These are phyloP conservation scores for Vimba vimba DNA, from an alignment of 2,113 vertebrate species.

Conservation along the genomic window DNA sequence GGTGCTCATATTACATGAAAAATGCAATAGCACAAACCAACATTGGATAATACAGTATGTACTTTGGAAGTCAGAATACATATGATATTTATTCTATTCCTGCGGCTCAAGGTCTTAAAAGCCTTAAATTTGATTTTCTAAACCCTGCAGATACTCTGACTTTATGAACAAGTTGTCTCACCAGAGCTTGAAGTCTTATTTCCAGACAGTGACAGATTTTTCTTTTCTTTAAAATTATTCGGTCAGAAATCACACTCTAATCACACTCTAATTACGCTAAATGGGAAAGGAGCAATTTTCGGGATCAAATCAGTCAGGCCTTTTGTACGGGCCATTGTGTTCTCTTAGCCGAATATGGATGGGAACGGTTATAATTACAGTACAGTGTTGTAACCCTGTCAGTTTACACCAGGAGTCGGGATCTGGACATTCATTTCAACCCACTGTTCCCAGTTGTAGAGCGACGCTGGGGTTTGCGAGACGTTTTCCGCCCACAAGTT, in stretches of 20 bases:
- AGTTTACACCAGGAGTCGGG: slow-evolving; percentile 24
- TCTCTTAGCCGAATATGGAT: not conserved
- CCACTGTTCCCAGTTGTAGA: not conserved
- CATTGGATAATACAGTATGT: too few relatives aligned
- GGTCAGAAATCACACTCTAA: slow-evolving; percentile 1
- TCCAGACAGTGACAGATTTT: not conserved
- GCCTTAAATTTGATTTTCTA: too few relatives aligned
- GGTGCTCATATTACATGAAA: too few relatives aligned
- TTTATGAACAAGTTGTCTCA: not conserved
- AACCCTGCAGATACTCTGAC: too few relatives aligned
- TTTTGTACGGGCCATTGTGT: not conserved
- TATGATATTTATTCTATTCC: too few relatives aligned
- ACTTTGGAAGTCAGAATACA: too few relatives aligned
- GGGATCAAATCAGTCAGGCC: not conserved
- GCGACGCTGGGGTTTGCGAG: slow-evolving; percentile 13
- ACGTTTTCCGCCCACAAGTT: slow-evolving; percentile 3
- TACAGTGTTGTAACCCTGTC: slow-evolving; percentile 31
- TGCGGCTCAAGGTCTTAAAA: too few relatives aligned
- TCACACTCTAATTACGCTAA: slow-evolving; percentile 7
- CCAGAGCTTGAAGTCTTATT: not conserved
- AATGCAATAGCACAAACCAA: too few relatives aligned
- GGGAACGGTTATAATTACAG: slow-evolving; percentile 31
- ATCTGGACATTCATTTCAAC: slow-evolving; percentile 9
- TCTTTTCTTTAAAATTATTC: not conserved
- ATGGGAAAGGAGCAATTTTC: slow-evolving; percentile 20